Conservation (phyloP, 2,888 invertebrate genomes). For the Calliopum simillimum region DNA sequence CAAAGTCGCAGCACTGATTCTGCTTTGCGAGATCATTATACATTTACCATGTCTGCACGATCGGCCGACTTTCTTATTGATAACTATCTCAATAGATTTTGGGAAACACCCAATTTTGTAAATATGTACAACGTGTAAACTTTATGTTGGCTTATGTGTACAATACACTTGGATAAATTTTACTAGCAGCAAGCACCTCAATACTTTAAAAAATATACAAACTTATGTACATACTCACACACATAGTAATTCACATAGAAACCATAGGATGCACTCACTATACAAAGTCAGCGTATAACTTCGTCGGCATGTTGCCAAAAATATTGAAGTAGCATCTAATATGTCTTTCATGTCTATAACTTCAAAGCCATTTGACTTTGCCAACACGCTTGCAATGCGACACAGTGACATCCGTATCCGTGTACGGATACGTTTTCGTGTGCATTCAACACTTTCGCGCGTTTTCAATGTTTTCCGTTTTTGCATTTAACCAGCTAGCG, state of each 20-base stretch:
- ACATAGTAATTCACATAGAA: background rate
- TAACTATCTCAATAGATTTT: too few relatives aligned
- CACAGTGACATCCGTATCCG: constrained; percentile 28
- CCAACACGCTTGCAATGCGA: constrained; percentile 5
- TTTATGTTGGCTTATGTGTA: background rate
- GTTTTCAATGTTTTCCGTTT: constrained; percentile 14
- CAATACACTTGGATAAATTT: background rate
- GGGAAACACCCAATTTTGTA: too few relatives aligned
- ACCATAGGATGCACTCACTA: background rate
- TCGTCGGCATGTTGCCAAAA: constrained; percentile 9
- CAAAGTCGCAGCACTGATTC: too few relatives aligned
- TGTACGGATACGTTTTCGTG: constrained; percentile 10
- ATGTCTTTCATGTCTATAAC: background rate
- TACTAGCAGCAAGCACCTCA: background rate
- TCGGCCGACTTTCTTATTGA: too few relatives aligned
- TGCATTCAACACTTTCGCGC: constrained; percentile 21
- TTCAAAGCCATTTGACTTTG: constrained; percentile 18
- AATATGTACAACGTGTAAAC: too few relatives aligned
- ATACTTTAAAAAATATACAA: background rate
- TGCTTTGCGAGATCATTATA: too few relatives aligned
- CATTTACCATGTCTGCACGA: too few relatives aligned
- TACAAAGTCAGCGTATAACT: background rate
- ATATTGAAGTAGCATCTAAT: background rate
- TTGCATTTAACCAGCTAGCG: background rate
- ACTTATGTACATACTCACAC: background rate